These are phyloP conservation scores for Onchidella celtica DNA, from an alignment of 2,888 invertebrate species.

Conservation along the genomic window DNA sequence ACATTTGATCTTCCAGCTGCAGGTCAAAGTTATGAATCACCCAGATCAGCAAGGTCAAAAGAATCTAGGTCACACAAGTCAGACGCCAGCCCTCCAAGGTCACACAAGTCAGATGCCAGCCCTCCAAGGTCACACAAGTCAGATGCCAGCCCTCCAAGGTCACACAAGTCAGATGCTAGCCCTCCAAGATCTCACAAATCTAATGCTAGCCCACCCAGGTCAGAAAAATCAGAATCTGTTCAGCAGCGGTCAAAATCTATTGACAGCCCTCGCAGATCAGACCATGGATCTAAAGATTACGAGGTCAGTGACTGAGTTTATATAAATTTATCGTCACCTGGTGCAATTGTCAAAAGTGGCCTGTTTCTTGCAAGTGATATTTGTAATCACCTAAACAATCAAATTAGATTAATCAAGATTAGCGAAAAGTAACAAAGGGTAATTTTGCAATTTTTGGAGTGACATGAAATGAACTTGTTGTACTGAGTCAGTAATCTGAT, in stretches of 20 bases:
- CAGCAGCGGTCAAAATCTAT: constrained; percentile 10
- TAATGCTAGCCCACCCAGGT: background rate
- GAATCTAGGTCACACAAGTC: constrained; percentile 14
- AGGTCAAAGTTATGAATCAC: background rate
- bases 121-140: background rate
- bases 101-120: background rate
- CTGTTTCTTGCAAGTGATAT: background rate
- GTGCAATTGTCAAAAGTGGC: constrained; percentile 2
- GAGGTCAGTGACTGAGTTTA: constrained; percentile 36
- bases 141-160: background rate
- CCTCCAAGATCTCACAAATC: background rate
- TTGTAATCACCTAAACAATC: too few relatives aligned
- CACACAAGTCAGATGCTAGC: background rate
- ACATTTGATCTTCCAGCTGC: background rate
- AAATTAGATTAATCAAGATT: too few relatives aligned
- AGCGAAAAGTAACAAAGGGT: too few relatives aligned
- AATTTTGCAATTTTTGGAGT: too few relatives aligned
- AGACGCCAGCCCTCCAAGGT: constrained; percentile 3
- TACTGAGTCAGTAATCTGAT: too few relatives aligned
- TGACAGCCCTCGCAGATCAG: constrained; percentile 13
- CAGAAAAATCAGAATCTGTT: background rate
- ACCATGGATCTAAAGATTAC: background rate
- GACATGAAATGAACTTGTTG: too few relatives aligned
- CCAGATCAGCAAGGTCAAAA: background rate
- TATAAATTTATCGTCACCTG: constrained; percentile 1